Conservation (phyloP, 2,113 vertebrate species). For the Silurus glanis region DNA sequence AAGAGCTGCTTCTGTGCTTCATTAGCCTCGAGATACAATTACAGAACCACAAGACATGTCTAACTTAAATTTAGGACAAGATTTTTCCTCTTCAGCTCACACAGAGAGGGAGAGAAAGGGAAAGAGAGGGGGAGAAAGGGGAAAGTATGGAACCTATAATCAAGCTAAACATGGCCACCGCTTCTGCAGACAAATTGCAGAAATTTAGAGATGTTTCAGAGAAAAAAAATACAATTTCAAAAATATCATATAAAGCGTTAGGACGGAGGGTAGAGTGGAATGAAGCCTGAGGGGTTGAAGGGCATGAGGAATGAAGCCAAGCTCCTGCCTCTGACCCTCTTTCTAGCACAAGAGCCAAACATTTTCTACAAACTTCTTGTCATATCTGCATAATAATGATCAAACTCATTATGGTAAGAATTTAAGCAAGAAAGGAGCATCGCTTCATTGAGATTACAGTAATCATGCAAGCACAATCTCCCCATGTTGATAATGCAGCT, state of each 20-base stretch:
- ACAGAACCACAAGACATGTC: background rate
- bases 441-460: too few relatives aligned
- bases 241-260: constrained; percentile 39
- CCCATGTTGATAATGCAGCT: background rate
- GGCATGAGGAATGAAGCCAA: background rate
- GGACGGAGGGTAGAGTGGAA: constrained; percentile 32
- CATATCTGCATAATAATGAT: background rate
- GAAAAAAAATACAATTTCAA: constrained; percentile 18
- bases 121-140: background rate
- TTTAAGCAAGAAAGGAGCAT: constrained; percentile 6
- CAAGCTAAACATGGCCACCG: constrained; percentile 24
- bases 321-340: background rate
- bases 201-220: constrained; percentile 3
- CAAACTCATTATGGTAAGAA: constrained; percentile 11
- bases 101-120: background rate
- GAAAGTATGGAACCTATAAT: constrained; percentile 2
- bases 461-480: background rate
- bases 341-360: background rate
- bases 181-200: background rate
- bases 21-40: constrained; percentile 34
- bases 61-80: constrained; percentile 30
- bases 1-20: constrained; percentile 21
- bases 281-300: constrained; percentile 7
- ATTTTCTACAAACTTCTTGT: background rate
- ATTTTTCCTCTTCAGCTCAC: background rate